A percentile compares a stretch with the other conserved stretches of the same genome.
Conservation (phyloP, 2,888 invertebrate species). For the Enchytraeus crypticus region DNA sequence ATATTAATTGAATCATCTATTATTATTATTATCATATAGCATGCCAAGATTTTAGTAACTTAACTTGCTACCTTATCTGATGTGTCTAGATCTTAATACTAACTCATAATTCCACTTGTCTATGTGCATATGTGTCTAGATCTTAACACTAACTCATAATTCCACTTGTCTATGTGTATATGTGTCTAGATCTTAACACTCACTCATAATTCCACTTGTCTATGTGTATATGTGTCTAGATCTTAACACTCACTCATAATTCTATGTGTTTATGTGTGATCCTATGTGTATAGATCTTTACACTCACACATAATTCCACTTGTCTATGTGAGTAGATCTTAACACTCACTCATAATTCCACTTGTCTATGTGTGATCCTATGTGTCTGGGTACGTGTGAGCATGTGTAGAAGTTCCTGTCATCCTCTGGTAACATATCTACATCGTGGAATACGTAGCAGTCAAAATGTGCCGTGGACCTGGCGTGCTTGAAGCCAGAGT, state of each 20-base stretch:
- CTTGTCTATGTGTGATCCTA: conserved; percentile 16
- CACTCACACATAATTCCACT: too few relatives aligned
- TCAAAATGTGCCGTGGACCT: conserved; percentile 6
- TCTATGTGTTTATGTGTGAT: too few relatives aligned
- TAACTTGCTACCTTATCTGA: too few relatives aligned
- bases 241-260: not conserved
- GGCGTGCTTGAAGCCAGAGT: conserved; percentile 14
- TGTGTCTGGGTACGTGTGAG: conserved; percentile 8
- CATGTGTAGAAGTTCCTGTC: conserved; percentile 21
- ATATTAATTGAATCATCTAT: too few relatives aligned
- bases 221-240: too few relatives aligned
- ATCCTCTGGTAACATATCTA: conserved; percentile 20
- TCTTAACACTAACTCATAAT: too few relatives aligned
- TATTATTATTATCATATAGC: not conserved
- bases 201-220: conserved; percentile 19
- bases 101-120: not conserved
- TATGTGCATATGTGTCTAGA: too few relatives aligned
- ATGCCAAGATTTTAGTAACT: too few relatives aligned
- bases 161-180: not conserved
- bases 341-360: conserved; percentile 16
- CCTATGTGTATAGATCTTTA: too few relatives aligned
- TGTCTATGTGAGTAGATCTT: not conserved
- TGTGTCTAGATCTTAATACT: too few relatives aligned
- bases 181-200: not conserved
- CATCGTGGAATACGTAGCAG: conserved; percentile 20